These are phyloP conservation scores for Copidosoma floridanum DNA, from an alignment of 1,140 invertebrate genomes.

Conservation along the genomic window DNA sequence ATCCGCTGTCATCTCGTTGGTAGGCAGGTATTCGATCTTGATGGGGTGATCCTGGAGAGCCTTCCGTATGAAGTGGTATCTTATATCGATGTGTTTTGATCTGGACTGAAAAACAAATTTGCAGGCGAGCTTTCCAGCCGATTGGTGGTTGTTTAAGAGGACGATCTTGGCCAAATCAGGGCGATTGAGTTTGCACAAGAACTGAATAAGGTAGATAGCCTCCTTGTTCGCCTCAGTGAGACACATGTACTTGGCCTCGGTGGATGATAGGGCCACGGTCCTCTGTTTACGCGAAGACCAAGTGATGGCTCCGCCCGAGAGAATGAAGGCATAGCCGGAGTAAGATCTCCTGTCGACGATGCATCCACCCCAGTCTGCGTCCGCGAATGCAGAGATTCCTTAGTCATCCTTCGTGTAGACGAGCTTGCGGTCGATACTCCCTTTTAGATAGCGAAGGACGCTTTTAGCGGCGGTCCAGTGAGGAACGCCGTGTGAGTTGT, in stretches of 20 bases:
- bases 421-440: neutral
- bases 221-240: slow-evolving; percentile 2
- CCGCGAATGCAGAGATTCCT: slow-evolving; percentile 21
- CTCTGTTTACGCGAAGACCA: slow-evolving; percentile 25
- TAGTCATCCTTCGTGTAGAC: neutral
- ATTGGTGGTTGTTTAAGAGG: too few relatives aligned
- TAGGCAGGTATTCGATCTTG: too few relatives aligned
- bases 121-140: too few relatives aligned
- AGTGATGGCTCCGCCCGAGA: slow-evolving; percentile 20
- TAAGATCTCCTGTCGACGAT: slow-evolving; percentile 30
- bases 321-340: slow-evolving; percentile 25
- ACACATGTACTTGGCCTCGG: slow-evolving; percentile 25
- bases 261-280: slow-evolving; percentile 25
- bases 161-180: too few relatives aligned
- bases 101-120: too few relatives aligned
- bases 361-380: slow-evolving; percentile 29
- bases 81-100: too few relatives aligned
- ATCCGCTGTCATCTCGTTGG: too few relatives aligned
- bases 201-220: too few relatives aligned
- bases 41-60: too few relatives aligned
- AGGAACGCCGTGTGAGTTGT: slow-evolving; percentile 17
- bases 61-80: too few relatives aligned
- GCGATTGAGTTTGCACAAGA: too few relatives aligned
- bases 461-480: slow-evolving; percentile 35
- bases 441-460: slow-evolving; percentile 37